A percentile compares a stretch with the other conserved stretches of the same genome.
phyloP scores from a whole-genome alignment of 2,113 vertebrate species.

The Tonatia bakeri region DNA sequence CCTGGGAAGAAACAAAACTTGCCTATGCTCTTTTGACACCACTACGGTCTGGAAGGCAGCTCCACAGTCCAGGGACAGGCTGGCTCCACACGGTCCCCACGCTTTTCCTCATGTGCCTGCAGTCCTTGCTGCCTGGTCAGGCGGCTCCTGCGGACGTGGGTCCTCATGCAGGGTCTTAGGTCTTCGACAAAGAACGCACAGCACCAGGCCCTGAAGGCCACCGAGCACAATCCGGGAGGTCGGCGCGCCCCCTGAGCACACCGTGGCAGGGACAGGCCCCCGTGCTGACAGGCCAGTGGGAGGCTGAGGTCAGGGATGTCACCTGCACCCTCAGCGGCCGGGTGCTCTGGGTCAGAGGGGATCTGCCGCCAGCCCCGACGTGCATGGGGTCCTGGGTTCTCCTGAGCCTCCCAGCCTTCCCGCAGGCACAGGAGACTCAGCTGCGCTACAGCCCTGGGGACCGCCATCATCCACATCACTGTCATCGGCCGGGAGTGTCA shows the following conservation, averaged over 20 bases:
- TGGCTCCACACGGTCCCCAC: neutral
- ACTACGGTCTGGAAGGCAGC: too few relatives aligned
- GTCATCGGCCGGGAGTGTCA: neutral
- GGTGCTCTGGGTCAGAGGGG: neutral
- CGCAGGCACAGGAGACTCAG: neutral
- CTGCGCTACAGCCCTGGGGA: too few relatives aligned
- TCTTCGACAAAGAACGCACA: neutral
- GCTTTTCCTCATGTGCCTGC: neutral
- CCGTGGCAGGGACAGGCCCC: neutral
- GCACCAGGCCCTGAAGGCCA: too few relatives aligned
- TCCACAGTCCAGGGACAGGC: neutral
- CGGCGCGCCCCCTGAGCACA: too few relatives aligned
- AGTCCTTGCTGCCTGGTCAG: neutral
- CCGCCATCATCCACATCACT: too few relatives aligned
- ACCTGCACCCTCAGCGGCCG: neutral
- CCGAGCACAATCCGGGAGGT: too few relatives aligned
- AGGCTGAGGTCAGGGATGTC: neutral
- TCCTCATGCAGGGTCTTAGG: neutral
- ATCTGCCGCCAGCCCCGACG: neutral
- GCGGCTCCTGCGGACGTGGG: neutral
- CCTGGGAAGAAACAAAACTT: neutral
- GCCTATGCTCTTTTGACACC: too few relatives aligned
- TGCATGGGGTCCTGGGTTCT: neutral
- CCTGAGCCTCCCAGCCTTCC: neutral
- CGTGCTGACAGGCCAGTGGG: neutral